Conservation (phyloP, 2,797 vertebrate genomes). For the Sciurus carolinensis region DNA sequence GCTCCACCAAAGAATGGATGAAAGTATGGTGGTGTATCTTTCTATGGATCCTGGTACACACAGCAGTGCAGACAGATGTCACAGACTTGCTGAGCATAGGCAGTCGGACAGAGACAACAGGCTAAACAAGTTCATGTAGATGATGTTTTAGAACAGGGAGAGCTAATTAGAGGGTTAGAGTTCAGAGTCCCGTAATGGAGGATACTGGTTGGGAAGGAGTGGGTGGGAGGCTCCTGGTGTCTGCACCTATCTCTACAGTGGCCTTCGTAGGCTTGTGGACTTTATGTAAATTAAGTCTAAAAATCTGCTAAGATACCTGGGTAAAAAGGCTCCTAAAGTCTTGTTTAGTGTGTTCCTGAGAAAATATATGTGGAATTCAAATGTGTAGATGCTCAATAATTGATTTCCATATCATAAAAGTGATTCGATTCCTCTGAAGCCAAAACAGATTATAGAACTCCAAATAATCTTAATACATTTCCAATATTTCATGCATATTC, state of each 20-base stretch:
- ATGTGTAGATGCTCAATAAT: conserved; percentile 36
- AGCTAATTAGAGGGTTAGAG: not conserved
- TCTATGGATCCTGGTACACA: too few species aligned
- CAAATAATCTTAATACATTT: conserved; percentile 29
- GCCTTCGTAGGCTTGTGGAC: not conserved
- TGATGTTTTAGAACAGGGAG: not conserved
- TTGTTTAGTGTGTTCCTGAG: conserved; percentile 8
- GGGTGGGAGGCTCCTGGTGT: not conserved
- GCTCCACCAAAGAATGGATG: not conserved
- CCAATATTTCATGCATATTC: not conserved
- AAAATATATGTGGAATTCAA: conserved; percentile 19
- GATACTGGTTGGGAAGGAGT: not conserved
- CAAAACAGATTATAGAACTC: conserved; percentile 33
- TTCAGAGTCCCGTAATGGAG: not conserved
- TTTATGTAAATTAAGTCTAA: not conserved
- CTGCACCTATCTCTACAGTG: not conserved
- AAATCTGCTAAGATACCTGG: not conserved
- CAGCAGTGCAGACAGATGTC: not conserved
- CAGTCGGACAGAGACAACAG: not conserved
- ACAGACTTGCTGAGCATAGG: not conserved
- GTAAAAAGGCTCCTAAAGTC: not conserved
- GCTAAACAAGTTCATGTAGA: not conserved
- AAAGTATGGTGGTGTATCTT: not conserved
- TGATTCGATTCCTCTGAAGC: not conserved
- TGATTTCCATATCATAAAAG: not conserved